phyloP scores from a whole-genome alignment of 2,797 vertebrate genomes.

The Vipera ursinii region DNA sequence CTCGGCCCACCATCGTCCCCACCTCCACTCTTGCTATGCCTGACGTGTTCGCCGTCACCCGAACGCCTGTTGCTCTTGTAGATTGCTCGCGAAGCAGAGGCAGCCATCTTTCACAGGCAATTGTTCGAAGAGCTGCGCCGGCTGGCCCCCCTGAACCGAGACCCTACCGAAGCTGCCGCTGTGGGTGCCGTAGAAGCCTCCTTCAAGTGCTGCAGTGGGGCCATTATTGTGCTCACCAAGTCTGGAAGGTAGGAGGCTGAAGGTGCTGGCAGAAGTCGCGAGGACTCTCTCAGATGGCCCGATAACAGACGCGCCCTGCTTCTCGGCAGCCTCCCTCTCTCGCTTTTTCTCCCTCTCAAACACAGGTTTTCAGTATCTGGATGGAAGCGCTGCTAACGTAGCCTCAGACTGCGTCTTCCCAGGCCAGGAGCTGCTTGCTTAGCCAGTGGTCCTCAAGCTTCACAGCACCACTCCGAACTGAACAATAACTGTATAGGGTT shows the following conservation, averaged over 20 bases:
- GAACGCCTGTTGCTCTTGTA: slow-evolving; percentile 73
- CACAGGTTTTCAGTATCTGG: not conserved
- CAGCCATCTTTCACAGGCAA: slow-evolving; percentile 97
- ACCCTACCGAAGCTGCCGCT: slow-evolving; percentile 92
- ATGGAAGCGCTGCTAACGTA: not conserved
- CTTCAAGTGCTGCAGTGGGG: slow-evolving; percentile 97
- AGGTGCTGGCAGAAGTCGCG: slow-evolving; percentile 37
- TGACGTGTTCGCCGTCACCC: slow-evolving; percentile 64
- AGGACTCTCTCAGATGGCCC: slow-evolving; percentile 38
- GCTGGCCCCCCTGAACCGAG: slow-evolving; percentile 88
- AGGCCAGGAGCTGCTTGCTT: not conserved
- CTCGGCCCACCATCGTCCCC: slow-evolving; percentile 15
- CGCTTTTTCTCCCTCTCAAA: not conserved
- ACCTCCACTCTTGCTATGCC: slow-evolving; percentile 25
- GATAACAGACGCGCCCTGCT: not conserved
- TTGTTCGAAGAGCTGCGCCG: slow-evolving; percentile 96
- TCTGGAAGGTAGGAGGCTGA: slow-evolving; percentile 88
- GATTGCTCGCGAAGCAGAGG: slow-evolving; percentile 98
- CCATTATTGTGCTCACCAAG: slow-evolving; percentile 96
- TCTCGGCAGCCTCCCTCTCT: not conserved
- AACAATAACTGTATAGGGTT: not conserved
- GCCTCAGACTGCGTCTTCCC: not conserved
- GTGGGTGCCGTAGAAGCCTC: slow-evolving; percentile 95
- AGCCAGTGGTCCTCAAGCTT: not conserved
- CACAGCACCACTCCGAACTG: not conserved